Evolutionary conservation across 2,797 vertebrate genomes (phyloP).

Genomic region (Cossypha caffra): DNA sequence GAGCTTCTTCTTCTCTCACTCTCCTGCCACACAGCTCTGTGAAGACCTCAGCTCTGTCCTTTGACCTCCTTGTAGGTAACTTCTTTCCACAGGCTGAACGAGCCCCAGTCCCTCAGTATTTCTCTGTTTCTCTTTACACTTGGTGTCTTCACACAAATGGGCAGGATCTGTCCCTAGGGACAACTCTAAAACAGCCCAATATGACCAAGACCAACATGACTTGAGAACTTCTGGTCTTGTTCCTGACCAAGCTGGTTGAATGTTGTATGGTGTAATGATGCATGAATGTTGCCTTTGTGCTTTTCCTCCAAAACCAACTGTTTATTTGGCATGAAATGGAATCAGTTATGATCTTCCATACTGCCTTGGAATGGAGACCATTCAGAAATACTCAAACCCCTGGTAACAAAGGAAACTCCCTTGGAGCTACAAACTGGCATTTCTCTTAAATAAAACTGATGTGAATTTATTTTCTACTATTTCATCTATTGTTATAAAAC

Average conservation of each 20-base stretch:
- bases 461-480: not conserved
- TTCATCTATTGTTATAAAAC: not conserved
- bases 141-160: not conserved
- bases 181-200: not conserved
- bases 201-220: not conserved
- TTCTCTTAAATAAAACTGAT: not conserved
- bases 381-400: not conserved
- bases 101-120: not conserved
- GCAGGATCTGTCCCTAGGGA: not conserved
- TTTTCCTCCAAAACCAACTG: not conserved
- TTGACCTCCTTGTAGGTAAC: not conserved
- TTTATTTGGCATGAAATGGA: not conserved
- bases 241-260: not conserved
- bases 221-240: not conserved
- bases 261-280: not conserved
- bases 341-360: not conserved
- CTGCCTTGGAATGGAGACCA: not conserved
- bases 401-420: not conserved
- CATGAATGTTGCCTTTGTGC: accelerated
- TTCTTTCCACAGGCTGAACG: not conserved
- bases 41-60: not conserved
- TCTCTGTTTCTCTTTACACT: not conserved
- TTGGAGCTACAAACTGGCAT: not conserved
- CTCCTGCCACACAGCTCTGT: not conserved
- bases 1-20: not conserved